phyloP scores from a whole-genome alignment of 2,888 invertebrate genomes.

The Idaea straminata region DNA sequence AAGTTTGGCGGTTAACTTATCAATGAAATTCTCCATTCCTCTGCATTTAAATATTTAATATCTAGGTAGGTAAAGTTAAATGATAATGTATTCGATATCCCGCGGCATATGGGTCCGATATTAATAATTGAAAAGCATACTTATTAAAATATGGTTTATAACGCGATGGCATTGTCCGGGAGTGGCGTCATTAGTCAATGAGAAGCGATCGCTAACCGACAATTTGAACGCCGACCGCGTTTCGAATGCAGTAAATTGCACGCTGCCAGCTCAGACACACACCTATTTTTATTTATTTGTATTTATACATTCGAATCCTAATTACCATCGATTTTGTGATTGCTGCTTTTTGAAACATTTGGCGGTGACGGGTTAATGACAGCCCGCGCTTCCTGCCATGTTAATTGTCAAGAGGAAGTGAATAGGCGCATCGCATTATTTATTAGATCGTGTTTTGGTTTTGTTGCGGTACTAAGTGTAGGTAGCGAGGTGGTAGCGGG shows the following conservation, averaged over 20 bases:
- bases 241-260: constrained; percentile 65
- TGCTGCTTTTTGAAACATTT: constrained; percentile 72
- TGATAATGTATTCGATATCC: constrained; percentile 30
- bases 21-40: not conserved
- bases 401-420: constrained; percentile 74
- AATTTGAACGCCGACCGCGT: constrained; percentile 62
- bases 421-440: constrained; percentile 70
- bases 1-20: not conserved
- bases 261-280: constrained; percentile 65
- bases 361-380: constrained; percentile 76
- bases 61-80: not conserved
- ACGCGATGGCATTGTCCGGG: constrained; percentile 56
- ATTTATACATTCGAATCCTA: constrained; percentile 73
- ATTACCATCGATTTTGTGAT: constrained; percentile 71
- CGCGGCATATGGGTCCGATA: constrained; percentile 58
- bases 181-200: constrained; percentile 73
- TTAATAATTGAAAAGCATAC: constrained; percentile 61
- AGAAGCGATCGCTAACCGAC: constrained; percentile 60
- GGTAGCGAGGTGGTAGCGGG: constrained; percentile 42
- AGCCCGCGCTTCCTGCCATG: constrained; percentile 73
- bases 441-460: constrained; percentile 67
- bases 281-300: constrained; percentile 75
- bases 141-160: constrained; percentile 63
- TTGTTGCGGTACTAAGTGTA: constrained; percentile 44
- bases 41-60: not conserved